phyloP scores from a whole-genome alignment of 2,113 vertebrate genomes.

The Toxotes jaculatrix region DNA sequence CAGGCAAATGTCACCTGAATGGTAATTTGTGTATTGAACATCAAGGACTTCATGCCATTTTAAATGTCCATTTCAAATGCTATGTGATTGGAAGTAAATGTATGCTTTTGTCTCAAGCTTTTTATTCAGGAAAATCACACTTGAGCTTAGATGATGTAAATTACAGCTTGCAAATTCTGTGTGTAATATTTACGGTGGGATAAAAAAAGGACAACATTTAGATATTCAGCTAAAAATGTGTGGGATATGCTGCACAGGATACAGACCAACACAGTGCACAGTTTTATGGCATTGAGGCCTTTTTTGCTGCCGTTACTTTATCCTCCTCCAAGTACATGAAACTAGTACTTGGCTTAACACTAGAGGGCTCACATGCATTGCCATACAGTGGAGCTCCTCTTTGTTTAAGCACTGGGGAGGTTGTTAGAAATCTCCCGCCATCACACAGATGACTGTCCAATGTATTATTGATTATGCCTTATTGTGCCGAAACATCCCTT shows the following conservation, averaged over 20 bases:
- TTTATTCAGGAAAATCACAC: constrained; percentile 7
- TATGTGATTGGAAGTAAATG: constrained; percentile 22
- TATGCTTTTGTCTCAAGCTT: constrained; percentile 16
- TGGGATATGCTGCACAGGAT: not conserved
- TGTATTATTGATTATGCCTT: constrained; percentile 67
- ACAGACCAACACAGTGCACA: not conserved
- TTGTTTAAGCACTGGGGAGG: constrained; percentile 11
- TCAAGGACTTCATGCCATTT: constrained; percentile 23
- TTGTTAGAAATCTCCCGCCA: constrained; percentile 26
- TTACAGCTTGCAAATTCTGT: not conserved
- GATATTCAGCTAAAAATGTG: not conserved
- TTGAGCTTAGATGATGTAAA: not conserved
- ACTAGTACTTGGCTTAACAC: constrained; percentile 66
- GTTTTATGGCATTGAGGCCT: not conserved
- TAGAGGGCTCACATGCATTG: constrained; percentile 81
- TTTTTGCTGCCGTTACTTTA: constrained; percentile 23
- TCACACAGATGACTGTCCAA: constrained; percentile 39
- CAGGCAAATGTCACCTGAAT: constrained; percentile 62
- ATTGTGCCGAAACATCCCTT: constrained; percentile 49
- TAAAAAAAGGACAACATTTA: not conserved
- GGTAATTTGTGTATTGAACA: constrained; percentile 49
- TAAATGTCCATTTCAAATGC: constrained; percentile 19
- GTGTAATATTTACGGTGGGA: not conserved
- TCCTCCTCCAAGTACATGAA: constrained; percentile 32
- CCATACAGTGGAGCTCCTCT: constrained; percentile 25